A percentile compares a stretch with the other conserved stretches of the same genome.
phyloP scores from a whole-genome alignment of 2,888 invertebrate genomes.

The Leucophora obtusa region DNA sequence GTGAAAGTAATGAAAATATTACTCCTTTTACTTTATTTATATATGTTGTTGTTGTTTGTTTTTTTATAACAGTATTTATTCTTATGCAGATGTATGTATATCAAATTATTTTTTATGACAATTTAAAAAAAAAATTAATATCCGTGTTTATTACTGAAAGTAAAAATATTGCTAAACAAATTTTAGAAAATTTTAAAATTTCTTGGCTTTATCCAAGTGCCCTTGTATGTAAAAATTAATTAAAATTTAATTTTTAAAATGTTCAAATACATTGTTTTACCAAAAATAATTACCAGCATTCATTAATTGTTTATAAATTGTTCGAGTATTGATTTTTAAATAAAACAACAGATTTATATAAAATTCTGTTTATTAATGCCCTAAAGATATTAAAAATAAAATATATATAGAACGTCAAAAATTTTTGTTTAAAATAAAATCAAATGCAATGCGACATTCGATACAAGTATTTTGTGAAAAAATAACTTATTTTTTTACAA shows the following conservation, averaged over 20 bases:
- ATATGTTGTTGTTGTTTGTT: conserved; percentile 4
- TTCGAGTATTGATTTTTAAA: conserved; percentile 38
- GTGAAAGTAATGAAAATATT: conserved; percentile 63
- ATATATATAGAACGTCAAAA: conserved; percentile 55
- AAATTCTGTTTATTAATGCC: conserved; percentile 43
- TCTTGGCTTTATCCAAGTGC: too few relatives aligned
- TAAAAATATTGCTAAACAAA: too few relatives aligned
- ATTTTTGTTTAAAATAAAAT: neutral
- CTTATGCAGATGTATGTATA: too few relatives aligned
- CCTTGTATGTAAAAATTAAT: too few relatives aligned
- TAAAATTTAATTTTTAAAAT: too few relatives aligned
- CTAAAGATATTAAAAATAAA: conserved; percentile 37
- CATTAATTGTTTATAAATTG: conserved; percentile 49
- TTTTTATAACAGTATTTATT: neutral
- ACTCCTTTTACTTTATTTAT: conserved; percentile 51
- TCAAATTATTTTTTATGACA: neutral
- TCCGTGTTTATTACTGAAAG: neutral
- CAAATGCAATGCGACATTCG: conserved; percentile 43
- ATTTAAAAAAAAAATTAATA: neutral
- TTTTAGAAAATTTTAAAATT: too few relatives aligned
- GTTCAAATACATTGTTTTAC: neutral
- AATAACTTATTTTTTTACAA: neutral
- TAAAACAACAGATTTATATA: conserved; percentile 51
- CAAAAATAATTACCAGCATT: conserved; percentile 17
- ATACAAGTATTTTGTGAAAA: conserved; percentile 12